Evolutionary conservation across 2,797 vertebrate species (phyloP).

Genomic region (Coracias cyanogaster): DNA sequence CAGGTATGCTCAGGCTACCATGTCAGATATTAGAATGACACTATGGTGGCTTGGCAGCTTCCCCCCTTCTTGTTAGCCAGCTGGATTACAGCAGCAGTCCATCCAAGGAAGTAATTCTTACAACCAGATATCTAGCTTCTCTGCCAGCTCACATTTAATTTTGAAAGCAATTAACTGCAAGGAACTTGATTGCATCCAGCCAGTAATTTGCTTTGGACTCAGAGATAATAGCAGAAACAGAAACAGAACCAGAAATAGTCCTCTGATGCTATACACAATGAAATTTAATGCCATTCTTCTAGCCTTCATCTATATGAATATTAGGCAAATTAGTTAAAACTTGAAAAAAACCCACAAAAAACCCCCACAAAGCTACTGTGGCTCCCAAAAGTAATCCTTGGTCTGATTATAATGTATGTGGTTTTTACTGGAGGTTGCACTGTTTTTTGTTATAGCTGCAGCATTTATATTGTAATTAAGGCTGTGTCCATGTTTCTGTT

Average conservation of each 20-base stretch:
- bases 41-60: neutral
- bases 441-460: neutral
- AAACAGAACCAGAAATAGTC: slow-evolving; percentile 16
- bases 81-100: neutral
- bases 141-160: slow-evolving; percentile 30
- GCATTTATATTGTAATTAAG: neutral
- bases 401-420: neutral
- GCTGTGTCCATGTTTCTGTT: neutral
- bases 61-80: neutral
- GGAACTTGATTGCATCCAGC: slow-evolving; percentile 47
- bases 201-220: slow-evolving; percentile 48
- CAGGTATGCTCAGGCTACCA: neutral
- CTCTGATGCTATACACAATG: neutral
- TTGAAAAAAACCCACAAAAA: neutral
- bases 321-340: neutral
- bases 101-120: slow-evolving; percentile 13
- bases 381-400: neutral
- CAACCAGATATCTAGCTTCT: slow-evolving; percentile 13
- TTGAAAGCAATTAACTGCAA: slow-evolving; percentile 54
- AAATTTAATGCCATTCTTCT: slow-evolving; percentile 24
- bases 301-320: neutral
- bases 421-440: neutral
- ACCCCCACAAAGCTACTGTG: neutral
- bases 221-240: neutral
- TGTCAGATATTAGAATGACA: neutral